Conservation (phyloP, 30 jellyfish, hydroid and myxozoan genomes). For the Mastigias papua region DNA sequence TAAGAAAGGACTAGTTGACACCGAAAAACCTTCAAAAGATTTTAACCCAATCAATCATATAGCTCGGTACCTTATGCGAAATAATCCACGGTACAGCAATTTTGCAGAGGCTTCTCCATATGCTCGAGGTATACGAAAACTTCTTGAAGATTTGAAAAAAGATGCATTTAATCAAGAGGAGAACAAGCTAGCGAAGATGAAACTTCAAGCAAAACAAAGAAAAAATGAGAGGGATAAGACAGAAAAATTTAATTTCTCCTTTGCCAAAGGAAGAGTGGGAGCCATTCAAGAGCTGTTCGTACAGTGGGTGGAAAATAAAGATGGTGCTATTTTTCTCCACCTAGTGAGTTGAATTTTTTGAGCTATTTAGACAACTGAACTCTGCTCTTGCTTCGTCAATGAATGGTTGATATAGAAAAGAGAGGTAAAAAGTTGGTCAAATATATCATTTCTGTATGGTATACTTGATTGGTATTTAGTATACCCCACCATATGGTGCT, state of each 20-base stretch:
- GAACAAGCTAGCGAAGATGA: constrained; percentile 79
- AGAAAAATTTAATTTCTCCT: constrained; percentile 53
- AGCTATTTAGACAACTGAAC: not conserved
- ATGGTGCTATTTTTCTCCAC: constrained; percentile 74
- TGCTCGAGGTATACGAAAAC: constrained; percentile 75
- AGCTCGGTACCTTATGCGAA: constrained; percentile 90
- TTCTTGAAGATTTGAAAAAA: constrained; percentile 80
- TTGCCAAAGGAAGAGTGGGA: constrained; percentile 77
- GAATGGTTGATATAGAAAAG: too few species aligned
- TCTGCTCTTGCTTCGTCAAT: not conserved
- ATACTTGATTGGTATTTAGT: too few species aligned
- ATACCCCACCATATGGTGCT: too few species aligned
- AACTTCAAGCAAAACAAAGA: constrained; percentile 81
- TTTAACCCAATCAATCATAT: constrained; percentile 87
- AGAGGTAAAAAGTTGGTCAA: too few species aligned
- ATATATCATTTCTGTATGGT: too few species aligned
- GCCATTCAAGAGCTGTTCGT: constrained; percentile 80
- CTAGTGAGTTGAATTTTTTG: constrained; percentile 57
- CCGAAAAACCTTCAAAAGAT: constrained; percentile 43
- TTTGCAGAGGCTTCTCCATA: constrained; percentile 87
- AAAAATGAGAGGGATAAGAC: constrained; percentile 56
- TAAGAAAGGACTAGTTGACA: constrained; percentile 47
- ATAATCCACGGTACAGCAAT: constrained; percentile 90
- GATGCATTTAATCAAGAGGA: constrained; percentile 82
- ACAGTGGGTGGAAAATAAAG: constrained; percentile 81